A percentile compares a stretch with the other conserved stretches of the same genome.
Conservation (phyloP, 2,888 invertebrate species). For the Volucella inanis region DNA sequence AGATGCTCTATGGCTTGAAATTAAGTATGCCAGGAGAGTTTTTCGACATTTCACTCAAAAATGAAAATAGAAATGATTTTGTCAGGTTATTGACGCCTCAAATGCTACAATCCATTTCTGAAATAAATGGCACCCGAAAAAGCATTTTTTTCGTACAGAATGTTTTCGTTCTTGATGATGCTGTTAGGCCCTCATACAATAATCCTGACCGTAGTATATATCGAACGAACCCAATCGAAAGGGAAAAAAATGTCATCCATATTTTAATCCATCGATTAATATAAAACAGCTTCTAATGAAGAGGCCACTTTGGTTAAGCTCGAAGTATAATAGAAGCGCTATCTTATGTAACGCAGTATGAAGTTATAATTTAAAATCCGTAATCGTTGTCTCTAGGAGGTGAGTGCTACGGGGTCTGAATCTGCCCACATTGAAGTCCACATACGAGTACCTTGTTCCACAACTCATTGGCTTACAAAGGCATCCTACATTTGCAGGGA, state of each 20-base stretch:
- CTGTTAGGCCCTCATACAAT: background rate
- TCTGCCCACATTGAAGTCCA: background rate
- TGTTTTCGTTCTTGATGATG: background rate
- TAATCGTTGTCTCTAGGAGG: background rate
- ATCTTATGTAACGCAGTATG: background rate
- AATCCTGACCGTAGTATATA: background rate
- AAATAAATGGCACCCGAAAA: background rate
- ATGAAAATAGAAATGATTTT: background rate
- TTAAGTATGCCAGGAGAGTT: conserved; percentile 11
- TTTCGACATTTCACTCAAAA: background rate
- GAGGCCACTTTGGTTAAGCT: no score
- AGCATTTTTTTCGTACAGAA: background rate
- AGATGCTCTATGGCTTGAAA: background rate
- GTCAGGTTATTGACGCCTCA: no score
- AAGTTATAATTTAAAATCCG: conserved; percentile 2
- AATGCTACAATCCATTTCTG: background rate
- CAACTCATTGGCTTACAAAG: no score
- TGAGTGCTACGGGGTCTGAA: background rate
- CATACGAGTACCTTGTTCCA: no score
- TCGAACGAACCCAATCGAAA: background rate
- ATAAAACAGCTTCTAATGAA: background rate
- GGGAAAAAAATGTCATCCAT: background rate
- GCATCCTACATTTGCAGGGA: no score
- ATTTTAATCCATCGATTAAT: background rate
- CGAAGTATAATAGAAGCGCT: background rate